A percentile compares a stretch with the other conserved stretches of the same genome.
Conservation (phyloP, 2,113 vertebrate species). For the Carollia perspicillata region DNA sequence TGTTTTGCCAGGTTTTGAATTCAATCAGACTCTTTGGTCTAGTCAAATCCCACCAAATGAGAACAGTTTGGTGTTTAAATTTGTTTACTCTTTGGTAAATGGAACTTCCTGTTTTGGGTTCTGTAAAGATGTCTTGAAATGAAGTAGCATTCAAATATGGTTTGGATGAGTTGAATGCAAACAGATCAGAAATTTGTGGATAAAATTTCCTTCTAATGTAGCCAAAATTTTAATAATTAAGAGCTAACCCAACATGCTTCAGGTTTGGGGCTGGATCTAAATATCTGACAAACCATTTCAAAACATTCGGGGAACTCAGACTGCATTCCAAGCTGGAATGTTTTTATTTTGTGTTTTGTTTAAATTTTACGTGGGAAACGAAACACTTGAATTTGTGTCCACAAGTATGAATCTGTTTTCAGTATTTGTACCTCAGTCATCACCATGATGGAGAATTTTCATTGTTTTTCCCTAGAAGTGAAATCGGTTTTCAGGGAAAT, state of each 20-base stretch:
- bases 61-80: conserved; percentile 20
- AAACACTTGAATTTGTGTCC: conserved; percentile 5
- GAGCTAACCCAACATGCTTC: background rate
- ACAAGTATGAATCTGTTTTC: conserved; percentile 11
- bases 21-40: background rate
- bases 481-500: conserved; percentile 12
- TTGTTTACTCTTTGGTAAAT: conserved; percentile 35
- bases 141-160: background rate
- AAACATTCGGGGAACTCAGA: conserved; percentile 37
- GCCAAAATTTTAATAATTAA: conserved; percentile 59
- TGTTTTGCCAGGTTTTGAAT: conserved; percentile 36
- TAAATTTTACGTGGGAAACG: conserved; percentile 43
- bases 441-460: conserved; percentile 16
- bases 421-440: conserved; percentile 29
- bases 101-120: conserved; percentile 45
- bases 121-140: conserved; percentile 17
- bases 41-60: conserved; percentile 1
- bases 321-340: conserved; percentile 11
- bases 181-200: conserved; percentile 6
- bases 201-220: conserved; percentile 28
- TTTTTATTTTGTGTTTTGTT: conserved; percentile 56
- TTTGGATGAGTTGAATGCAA: conserved; percentile 46
- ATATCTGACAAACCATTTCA: conserved; percentile 32
- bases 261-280: conserved; percentile 10
- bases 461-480: background rate